Base-by-base conservation (phyloP, 37 sponge, comb jelly and placozoan species). In the Halichondria panicea region DNA sequence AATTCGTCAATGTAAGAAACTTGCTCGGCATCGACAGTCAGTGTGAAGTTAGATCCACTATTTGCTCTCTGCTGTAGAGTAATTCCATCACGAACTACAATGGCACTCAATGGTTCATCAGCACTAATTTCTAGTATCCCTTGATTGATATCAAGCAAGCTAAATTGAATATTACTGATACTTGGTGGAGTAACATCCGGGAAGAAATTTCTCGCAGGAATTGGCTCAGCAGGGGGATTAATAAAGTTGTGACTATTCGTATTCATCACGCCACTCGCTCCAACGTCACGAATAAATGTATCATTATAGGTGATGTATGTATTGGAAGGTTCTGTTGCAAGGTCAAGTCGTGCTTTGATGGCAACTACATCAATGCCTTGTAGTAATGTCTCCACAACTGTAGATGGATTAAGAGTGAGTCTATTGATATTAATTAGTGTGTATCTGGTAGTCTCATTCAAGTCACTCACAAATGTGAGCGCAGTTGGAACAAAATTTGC, bases 11-110 rank as follows among this genome's bases (percentile, higher is more conserved):
- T 40, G 45, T 82, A 83, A 4, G 56, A 53, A 21, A 84, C 59
- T 18, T 45, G 38, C 28, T 85, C 96, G 38, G 81, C 90, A 28
- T 85, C 96, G 38, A 81, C 90, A 63, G 81, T 83, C 0, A 95
- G 84, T 19, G 83, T 85, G 57, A 72, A 66, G 43, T 82, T 83
- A 24, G 62, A 68, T 24, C 78, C 84, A 48, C 55, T 52, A 35
- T 45, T 59, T 12, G 43, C 60, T 12, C 63, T 63, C 43, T 81
- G 79, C 57, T 91, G 87, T 0, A 91, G 79, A 18, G 83, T 83
- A n/a, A 85, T 78, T 0, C 70, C 65, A 22, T 12, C 41, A 13
- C 79, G 3, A 0, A 55, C 56, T 2, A 93, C 82, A 52, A 43
- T 38, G 31, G 55, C 63, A 22, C 84, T 87, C 25, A 87, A 81